Base-by-base conservation (phyloP, 2,888 invertebrate genomes). In the Aphodius granarius region DNA sequence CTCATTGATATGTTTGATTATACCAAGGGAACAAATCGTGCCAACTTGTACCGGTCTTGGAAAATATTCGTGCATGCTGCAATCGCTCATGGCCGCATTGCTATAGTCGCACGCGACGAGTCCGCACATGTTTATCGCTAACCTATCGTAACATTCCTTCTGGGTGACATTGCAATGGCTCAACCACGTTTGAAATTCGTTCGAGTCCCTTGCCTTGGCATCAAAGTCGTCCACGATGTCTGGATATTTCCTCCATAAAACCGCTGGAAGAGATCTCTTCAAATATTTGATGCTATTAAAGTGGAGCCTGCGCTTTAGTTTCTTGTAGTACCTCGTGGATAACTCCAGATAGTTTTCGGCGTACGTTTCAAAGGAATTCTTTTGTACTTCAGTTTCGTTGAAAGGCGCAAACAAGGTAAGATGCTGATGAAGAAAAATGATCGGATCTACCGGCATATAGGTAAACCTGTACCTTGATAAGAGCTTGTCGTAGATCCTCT, bases 171-270 rank as follows among this genome's bases (percentile, higher is more conserved):
- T n/a, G 13, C 74, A 65, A 1, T 20, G 66, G 21, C 77, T 77
- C 17, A 71, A 70, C 77, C 77, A 77, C 18, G 77, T 72, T 23
- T 73, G 77, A 64, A 71, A 75, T 43, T 72, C 72, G 63, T 75
- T 74, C 13, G 73, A 71, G 9, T 22, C 66, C 18, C 17, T 23
- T 13, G 72, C 9, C 1, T 5, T 9, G 15, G 9, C 23, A 63
- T 66, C 23, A 13, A 22, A 21, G 15, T 66, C 62, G 0, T 17
- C n/a, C 16, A 70, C 66, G n/a, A 20, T 20, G 4, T 71, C 22
- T 6, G 43, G 1, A 13, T 21, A 23, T 18, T 64, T 66, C 62
- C 71, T 74, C 72, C 71, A 74, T 0, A 77, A 66, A 13, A 70
- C 20, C 9, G 64, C 62, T 2, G 77, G 77, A 19, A 62, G 21